Conservation (phyloP, 1,140 invertebrate genomes). For the Dolichoris vasculosae region DNA sequence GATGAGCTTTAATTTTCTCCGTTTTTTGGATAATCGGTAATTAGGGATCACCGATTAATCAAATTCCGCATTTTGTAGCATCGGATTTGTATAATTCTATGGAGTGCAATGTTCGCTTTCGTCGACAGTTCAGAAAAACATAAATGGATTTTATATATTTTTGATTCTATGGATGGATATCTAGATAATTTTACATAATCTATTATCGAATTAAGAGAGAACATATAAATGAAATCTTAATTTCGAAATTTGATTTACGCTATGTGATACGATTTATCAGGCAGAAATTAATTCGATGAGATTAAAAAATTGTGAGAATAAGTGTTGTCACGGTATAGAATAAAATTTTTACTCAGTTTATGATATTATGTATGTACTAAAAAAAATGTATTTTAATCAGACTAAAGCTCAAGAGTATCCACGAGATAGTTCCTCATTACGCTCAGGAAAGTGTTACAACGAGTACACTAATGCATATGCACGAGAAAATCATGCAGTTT, state of each 20-base stretch:
- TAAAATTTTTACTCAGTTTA: not conserved
- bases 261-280: no score
- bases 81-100: not conserved
- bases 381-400: slow-evolving; percentile 38
- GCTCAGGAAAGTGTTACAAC: not conserved
- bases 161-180: no score
- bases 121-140: slow-evolving; percentile 17
- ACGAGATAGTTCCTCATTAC: not conserved
- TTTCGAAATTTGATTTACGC: no score
- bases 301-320: no score
- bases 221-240: no score
- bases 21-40: slow-evolving; percentile 34
- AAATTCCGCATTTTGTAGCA: slow-evolving; percentile 1
- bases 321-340: not conserved
- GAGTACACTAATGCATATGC: not conserved
- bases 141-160: no score
- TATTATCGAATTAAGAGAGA: no score
- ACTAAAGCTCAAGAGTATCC: not conserved
- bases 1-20: not conserved
- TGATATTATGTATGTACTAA: not conserved
- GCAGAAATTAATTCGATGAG: no score
- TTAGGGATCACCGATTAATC: slow-evolving; percentile 27
- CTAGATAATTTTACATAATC: no score
- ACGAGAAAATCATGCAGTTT: not conserved
- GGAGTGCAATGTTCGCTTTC: slow-evolving; percentile 20